phyloP scores from a whole-genome alignment of 2,797 vertebrate species.

The Monodelphis domestica region DNA sequence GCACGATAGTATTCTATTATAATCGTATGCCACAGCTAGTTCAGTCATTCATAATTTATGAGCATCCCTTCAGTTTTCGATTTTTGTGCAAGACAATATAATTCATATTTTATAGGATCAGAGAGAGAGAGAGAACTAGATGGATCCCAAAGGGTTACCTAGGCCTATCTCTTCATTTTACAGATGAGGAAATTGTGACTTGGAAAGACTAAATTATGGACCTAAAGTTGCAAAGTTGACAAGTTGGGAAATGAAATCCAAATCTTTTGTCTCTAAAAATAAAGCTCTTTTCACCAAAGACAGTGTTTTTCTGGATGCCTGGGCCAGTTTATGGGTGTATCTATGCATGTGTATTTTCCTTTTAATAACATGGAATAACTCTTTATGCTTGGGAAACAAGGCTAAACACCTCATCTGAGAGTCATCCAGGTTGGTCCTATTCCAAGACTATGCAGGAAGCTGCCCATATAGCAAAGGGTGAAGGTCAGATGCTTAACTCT shows the following conservation, averaged over 20 bases:
- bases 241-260: not conserved
- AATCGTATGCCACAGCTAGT: not conserved
- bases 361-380: not conserved
- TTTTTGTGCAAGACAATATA: not conserved
- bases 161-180: not conserved
- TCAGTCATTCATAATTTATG: not conserved
- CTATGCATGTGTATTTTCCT: not conserved
- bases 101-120: not conserved
- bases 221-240: not conserved
- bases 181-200: not conserved
- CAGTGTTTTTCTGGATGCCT: not conserved
- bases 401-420: not conserved
- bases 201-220: not conserved
- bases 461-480: not conserved
- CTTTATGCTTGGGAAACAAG: conserved; percentile 11
- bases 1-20: not conserved
- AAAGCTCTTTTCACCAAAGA: not conserved
- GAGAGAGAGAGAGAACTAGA: not conserved
- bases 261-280: not conserved
- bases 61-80: not conserved
- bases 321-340: not conserved
- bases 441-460: not conserved
- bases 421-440: not conserved
- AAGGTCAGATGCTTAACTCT: not conserved
- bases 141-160: not conserved